Base-by-base conservation (phyloP, 2,888 invertebrate genomes). In the Drosophila engyochracea region DNA sequence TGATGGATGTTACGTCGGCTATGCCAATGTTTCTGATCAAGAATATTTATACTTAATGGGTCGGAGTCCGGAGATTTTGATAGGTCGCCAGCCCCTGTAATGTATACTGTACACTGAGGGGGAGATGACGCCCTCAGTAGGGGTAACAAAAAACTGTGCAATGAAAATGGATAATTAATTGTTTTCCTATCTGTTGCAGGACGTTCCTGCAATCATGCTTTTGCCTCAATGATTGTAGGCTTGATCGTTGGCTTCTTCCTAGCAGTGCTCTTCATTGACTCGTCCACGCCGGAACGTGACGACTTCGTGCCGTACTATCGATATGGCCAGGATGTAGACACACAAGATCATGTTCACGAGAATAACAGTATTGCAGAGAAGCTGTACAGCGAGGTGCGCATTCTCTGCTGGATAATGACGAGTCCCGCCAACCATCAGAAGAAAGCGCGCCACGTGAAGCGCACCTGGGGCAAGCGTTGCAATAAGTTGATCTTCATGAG, bases 401-500 rank as follows among this genome's bases (percentile, higher is more conserved):
- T 70, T 9, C 69, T 70, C n/a, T 70, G 70, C 41, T 68, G 28
- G 68, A 14, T 68, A 19, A 22, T 65, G 39, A 51, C 69, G 4
- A 68, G 33, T 41, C 63, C 66, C 0, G 1, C 0, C 3, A 68
- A 68, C 31, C 54, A 64, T 16, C 33, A 39, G 14, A 5, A 0
- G 2, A 66, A 62, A 3, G 67, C 69, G 1, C 68, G 51, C 4
- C 68, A 71, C 1, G 71, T 70, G 5, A 52, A 70, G 9, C 52
- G 60, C 7, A 70, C 70, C 2, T 70, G 70, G 70, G 70, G 70
- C 0, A 68, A 61, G 33, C 69, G 70, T 0, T 71, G 71, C 33
- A 71, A 71, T 22, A 70, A 52, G 19, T 39, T 71, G 16, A 19
- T 71, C 6, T 70, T 71, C 3, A 71, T 70, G 70, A 71, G 71